A percentile compares a stretch with the other conserved stretches of the same genome.
phyloP scores from a whole-genome alignment of 2,888 invertebrate genomes.

The Drosophila affinis region DNA sequence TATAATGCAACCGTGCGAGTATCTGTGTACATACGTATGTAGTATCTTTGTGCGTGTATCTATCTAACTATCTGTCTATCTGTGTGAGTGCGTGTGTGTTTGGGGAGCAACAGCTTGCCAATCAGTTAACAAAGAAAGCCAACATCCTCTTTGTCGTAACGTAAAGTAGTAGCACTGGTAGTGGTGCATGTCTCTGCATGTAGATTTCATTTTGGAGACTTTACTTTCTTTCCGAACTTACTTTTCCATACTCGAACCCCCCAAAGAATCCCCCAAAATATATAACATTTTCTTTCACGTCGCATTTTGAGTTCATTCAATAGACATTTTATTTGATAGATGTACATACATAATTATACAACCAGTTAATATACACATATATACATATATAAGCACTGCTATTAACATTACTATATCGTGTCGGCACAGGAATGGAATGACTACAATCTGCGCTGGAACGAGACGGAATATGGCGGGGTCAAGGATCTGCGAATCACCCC shows the following conservation, averaged over 20 bases:
- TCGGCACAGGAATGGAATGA: conserved; percentile 96
- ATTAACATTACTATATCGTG: conserved; percentile 37
- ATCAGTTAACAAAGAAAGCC: conserved; percentile 26
- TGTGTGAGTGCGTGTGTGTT: conserved; percentile 19
- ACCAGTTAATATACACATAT: background rate
- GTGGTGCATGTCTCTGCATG: conserved; percentile 53
- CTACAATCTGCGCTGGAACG: conserved; percentile 98
- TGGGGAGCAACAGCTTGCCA: conserved; percentile 35
- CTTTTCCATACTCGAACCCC: conserved; percentile 18
- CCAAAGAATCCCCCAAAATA: conserved; percentile 5
- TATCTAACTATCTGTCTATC: background rate
- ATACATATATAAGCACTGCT: conserved; percentile 28
- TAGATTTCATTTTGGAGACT: conserved; percentile 36
- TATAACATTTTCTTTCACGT: conserved; percentile 52
- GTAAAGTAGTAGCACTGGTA: conserved; percentile 1
- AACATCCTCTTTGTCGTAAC: conserved; percentile 2
- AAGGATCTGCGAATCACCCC: conserved; percentile 97
- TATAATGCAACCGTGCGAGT: conserved; percentile 33
- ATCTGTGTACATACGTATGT: conserved; percentile 15
- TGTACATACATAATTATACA: conserved; percentile 7
- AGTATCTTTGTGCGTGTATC: conserved; percentile 3
- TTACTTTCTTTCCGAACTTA: conserved; percentile 28
- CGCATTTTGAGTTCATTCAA: conserved; percentile 65
- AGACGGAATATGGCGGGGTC: conserved; percentile 96
- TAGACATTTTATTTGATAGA: conserved; percentile 23